Conservation (phyloP, 1,140 invertebrate species). For the Orussus abietinus region DNA sequence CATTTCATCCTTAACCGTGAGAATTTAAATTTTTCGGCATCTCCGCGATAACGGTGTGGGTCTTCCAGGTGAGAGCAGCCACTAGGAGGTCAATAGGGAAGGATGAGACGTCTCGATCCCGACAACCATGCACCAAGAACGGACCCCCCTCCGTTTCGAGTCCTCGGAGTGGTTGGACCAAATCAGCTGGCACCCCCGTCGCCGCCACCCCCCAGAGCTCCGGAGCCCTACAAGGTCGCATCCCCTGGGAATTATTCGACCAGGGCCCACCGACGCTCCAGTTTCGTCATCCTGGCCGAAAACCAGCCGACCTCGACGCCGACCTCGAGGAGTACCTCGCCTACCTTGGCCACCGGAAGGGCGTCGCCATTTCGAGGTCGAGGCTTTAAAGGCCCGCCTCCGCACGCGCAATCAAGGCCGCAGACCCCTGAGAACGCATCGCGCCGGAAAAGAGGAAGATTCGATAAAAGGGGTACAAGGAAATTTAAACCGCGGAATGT, state of each 20-base stretch:
- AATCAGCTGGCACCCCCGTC: constrained; percentile 24
- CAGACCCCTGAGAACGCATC: constrained; percentile 27
- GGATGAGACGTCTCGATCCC: constrained; percentile 35
- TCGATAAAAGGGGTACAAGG: constrained; percentile 32
- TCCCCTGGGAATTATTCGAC: constrained; percentile 23
- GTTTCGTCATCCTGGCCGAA: constrained; percentile 62
- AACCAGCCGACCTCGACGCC: constrained; percentile 39
- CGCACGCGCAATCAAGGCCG: constrained; percentile 39
- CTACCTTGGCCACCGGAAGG: constrained; percentile 42
- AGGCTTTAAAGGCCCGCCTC: constrained; percentile 56
- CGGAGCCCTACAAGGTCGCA: constrained; percentile 46
- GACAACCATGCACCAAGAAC: constrained; percentile 27
- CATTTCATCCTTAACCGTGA: no score
- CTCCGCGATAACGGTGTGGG: constrained; percentile 16
- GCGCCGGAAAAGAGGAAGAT: constrained; percentile 16
- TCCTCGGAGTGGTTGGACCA: constrained; percentile 16
- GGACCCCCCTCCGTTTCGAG: constrained; percentile 21
- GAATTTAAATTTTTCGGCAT: no score
- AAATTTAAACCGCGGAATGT: neutral
- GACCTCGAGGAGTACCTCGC: constrained; percentile 40
- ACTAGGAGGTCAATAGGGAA: constrained; percentile 13
- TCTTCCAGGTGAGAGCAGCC: constrained; percentile 20
- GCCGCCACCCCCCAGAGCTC: constrained; percentile 42
- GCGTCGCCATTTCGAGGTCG: constrained; percentile 57
- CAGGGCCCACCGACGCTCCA: constrained; percentile 43